Evolutionary conservation across 2,888 invertebrate genomes (phyloP).

Genomic region (Gastrophysa polygoni): DNA sequence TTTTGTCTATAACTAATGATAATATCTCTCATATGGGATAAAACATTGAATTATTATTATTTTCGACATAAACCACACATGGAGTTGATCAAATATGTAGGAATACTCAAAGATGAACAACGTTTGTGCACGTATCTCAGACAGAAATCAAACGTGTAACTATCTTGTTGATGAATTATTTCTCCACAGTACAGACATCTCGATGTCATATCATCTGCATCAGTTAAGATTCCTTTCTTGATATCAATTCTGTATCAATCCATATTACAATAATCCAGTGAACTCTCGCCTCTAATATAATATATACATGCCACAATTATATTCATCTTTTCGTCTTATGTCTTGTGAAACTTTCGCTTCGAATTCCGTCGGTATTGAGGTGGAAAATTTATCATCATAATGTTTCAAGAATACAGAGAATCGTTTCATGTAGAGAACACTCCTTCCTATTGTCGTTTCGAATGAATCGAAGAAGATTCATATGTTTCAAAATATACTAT

Average conservation of each 20-base stretch:
- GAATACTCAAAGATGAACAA: not conserved
- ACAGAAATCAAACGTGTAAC: not conserved
- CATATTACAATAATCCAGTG: not conserved
- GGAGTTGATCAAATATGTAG: not conserved
- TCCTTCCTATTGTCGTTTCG: not conserved
- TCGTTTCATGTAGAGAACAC: not conserved
- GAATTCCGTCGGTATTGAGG: not conserved
- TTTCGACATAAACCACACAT: no score
- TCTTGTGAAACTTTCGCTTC: not conserved
- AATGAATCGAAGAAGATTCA: not conserved
- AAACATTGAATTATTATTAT: no score
- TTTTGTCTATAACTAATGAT: no score
- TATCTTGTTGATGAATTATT: not conserved
- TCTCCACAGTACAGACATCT: constrained; percentile 2
- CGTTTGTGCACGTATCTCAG: not conserved
- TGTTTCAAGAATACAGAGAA: not conserved
- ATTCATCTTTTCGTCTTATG: not conserved
- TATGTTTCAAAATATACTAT: not conserved
- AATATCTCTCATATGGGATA: no score
- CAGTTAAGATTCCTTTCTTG: not conserved
- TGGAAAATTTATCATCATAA: not conserved
- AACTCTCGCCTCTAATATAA: not conserved
- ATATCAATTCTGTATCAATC: not conserved
- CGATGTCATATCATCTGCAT: not conserved
- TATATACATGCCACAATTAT: constrained; percentile 3